Evolutionary conservation across 2,888 invertebrate genomes (phyloP).

Genomic region (Cantharis rufa): DNA sequence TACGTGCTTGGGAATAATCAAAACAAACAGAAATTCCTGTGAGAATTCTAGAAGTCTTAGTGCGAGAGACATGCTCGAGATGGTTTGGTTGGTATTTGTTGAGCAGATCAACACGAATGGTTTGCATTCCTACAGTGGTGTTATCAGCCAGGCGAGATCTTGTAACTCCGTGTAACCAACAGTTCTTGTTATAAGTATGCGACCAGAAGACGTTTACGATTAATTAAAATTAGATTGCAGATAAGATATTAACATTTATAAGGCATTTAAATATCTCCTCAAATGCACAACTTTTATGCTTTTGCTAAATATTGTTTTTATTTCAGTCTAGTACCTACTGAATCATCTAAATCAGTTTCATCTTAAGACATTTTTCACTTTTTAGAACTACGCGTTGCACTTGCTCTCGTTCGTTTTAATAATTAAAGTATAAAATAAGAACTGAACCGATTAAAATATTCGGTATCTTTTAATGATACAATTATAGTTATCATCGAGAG

Average conservation of each 20-base stretch:
- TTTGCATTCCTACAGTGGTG: constrained; percentile 46
- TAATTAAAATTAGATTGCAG: constrained; percentile 52
- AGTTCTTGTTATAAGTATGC: constrained; percentile 47
- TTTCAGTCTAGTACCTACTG: background rate
- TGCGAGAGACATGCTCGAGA: constrained; percentile 33
- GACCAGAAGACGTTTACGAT: constrained; percentile 49
- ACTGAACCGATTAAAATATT: background rate
- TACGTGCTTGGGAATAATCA: constrained; percentile 29
- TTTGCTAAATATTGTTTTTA: constrained; percentile 8
- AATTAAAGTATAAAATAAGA: background rate
- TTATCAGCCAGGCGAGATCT: constrained; percentile 47
- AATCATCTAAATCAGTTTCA: background rate
- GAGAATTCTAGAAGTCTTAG: constrained; percentile 31
- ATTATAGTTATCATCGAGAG: constrained; percentile 5
- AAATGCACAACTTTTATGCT: constrained; percentile 18
- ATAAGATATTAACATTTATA: constrained; percentile 43
- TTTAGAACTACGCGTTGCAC: background rate
- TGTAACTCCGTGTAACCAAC: constrained; percentile 42
- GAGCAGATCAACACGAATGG: constrained; percentile 48
- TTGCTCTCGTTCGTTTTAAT: background rate
- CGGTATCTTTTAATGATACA: background rate
- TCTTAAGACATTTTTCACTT: background rate
- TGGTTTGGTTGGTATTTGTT: constrained; percentile 47
- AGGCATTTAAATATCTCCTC: constrained; percentile 26
- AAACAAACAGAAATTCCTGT: constrained; percentile 31